Conservation (phyloP, 2,797 vertebrate species). For the Morelia viridis region DNA sequence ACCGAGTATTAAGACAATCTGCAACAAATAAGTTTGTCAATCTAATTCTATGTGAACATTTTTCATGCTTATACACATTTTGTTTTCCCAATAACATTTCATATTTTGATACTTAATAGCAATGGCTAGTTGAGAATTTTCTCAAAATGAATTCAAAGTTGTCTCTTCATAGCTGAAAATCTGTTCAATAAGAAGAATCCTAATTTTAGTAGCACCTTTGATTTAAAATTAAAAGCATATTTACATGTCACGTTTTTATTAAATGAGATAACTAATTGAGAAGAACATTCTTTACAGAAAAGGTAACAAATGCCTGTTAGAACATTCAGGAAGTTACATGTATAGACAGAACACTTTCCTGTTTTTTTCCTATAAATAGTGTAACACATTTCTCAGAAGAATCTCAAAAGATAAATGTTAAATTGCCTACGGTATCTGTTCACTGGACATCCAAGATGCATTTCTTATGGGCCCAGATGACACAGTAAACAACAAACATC, state of each 20-base stretch:
- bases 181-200: conserved; percentile 5
- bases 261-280: background rate
- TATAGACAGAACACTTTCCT: background rate
- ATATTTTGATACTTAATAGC: conserved; percentile 10
- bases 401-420: background rate
- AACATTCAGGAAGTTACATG: background rate
- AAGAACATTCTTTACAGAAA: background rate
- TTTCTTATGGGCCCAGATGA: background rate
- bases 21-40: conserved; percentile 51
- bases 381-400: background rate
- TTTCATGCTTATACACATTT: conserved; percentile 58
- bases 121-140: conserved; percentile 42
- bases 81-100: conserved; percentile 47
- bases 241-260: conserved; percentile 4
- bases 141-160: conserved; percentile 41
- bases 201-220: conserved; percentile 53
- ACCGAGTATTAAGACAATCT: conserved; percentile 47
- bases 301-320: background rate
- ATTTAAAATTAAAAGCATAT: conserved; percentile 26
- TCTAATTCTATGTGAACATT: conserved; percentile 48
- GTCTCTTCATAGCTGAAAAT: conserved; percentile 16
- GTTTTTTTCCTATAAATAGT: conserved; percentile 14
- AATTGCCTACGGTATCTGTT: background rate
- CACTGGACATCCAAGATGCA: background rate
- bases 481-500: background rate